Conservation (phyloP, 2,113 vertebrate genomes). For the Trogon surrucura region DNA sequence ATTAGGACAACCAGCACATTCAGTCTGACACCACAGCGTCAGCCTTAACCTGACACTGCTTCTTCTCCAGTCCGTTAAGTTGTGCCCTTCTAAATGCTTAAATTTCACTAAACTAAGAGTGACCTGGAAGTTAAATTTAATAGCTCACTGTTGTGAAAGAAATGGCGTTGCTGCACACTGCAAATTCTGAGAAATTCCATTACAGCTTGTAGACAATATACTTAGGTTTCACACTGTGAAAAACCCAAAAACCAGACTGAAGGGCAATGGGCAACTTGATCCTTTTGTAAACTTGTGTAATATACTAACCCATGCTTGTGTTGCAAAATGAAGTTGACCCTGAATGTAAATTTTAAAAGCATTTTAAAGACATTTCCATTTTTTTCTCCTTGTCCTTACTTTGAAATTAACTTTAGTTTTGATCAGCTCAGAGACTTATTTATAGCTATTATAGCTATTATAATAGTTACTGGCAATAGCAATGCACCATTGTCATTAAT, state of each 20-base stretch:
- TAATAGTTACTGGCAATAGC: not conserved
- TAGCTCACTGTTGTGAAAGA: not conserved
- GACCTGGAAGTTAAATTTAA: slow-evolving; percentile 3
- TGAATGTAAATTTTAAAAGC: not conserved
- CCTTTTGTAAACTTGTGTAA: not conserved
- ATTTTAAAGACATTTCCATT: not conserved
- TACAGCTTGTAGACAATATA: not conserved
- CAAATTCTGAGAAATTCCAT: not conserved
- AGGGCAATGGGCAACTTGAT: not conserved
- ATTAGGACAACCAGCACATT: not conserved
- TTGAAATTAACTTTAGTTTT: not conserved
- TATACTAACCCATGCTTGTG: not conserved
- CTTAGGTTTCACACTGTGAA: not conserved
- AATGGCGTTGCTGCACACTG: not conserved
- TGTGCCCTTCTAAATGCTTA: not conserved
- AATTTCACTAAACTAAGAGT: not conserved
- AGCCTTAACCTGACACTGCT: not conserved
- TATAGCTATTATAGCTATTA: not conserved
- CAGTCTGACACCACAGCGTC: not conserved
- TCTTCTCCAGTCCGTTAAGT: not conserved
- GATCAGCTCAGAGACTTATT: not conserved
- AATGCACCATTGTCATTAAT: not conserved
- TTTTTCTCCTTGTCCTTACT: not conserved
- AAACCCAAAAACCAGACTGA: not conserved
- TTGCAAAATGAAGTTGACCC: not conserved